phyloP scores from a whole-genome alignment of 2,113 vertebrate genomes.

The Sialia sialis region DNA sequence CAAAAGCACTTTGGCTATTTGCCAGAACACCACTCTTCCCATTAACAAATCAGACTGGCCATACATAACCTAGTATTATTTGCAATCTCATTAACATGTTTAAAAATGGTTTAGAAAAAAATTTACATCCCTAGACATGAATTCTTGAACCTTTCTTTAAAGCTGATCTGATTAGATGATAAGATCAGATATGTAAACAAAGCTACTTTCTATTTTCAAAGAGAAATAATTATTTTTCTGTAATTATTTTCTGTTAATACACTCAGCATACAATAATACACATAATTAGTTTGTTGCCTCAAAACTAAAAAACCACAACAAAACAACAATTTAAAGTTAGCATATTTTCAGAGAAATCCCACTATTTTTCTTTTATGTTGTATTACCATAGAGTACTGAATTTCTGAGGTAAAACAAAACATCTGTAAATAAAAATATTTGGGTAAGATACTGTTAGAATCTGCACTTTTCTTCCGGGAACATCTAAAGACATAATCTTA shows the following conservation, averaged over 20 bases:
- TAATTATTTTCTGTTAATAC: not conserved
- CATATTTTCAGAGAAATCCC: not conserved
- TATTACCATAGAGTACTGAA: not conserved
- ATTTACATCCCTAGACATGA: not conserved
- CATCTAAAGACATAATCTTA: not conserved
- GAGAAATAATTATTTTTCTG: not conserved
- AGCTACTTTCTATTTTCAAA: not conserved
- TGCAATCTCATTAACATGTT: not conserved
- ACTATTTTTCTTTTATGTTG: not conserved
- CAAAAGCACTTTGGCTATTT: conserved; percentile 8
- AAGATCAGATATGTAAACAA: not conserved
- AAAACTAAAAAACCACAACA: not conserved
- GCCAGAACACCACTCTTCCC: not conserved
- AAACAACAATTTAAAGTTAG: not conserved
- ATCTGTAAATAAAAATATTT: not conserved
- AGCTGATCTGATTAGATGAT: not conserved
- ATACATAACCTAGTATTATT: not conserved
- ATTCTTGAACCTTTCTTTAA: not conserved
- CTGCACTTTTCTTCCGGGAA: not conserved
- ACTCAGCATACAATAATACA: not conserved
- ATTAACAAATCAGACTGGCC: not conserved
- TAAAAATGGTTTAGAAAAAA: not conserved
- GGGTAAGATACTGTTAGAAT: not conserved
- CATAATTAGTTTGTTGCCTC: not conserved
- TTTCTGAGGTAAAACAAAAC: not conserved